These are phyloP conservation scores for Orycteropus afer DNA, from an alignment of 2,113 vertebrate species.

Conservation along the genomic window DNA sequence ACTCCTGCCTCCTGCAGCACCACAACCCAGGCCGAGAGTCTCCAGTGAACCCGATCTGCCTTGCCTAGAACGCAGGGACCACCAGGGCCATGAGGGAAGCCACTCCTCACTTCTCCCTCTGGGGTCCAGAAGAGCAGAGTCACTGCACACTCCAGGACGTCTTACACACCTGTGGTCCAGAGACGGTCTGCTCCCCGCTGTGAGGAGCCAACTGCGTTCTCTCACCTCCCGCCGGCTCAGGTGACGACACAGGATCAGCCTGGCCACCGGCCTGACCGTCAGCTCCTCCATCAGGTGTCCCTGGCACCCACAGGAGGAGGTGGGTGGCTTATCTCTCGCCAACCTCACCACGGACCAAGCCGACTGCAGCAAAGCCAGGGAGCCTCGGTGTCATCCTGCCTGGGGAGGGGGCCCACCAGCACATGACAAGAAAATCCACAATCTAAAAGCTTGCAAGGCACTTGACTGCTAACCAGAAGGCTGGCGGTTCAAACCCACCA, in stretches of 20 bases:
- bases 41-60: fast-evolving
- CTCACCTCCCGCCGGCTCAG: not conserved
- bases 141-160: fast-evolving
- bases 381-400: fast-evolving
- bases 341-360: not conserved
- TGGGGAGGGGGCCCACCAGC: not conserved
- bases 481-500: no score
- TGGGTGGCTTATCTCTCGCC: not conserved
- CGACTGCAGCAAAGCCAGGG: not conserved
- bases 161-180: fast-evolving
- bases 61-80: not conserved
- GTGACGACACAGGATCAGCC: not conserved
- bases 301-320: not conserved
- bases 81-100: fast-evolving
- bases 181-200: not conserved
- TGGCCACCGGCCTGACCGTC: not conserved
- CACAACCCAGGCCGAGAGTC: not conserved
- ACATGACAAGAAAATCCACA: not conserved
- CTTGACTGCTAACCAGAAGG: no score
- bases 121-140: fast-evolving
- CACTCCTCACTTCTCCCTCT: fast-evolving
- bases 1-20: fast-evolving
- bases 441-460: not conserved
- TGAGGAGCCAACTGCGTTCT: not conserved
- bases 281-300: not conserved